A percentile compares a stretch with the other conserved stretches of the same genome.
These are phyloP conservation scores for Patiria pectinifera DNA, from an alignment of 53 echinoderm and acorn worm genomes.

Conservation along the genomic window DNA sequence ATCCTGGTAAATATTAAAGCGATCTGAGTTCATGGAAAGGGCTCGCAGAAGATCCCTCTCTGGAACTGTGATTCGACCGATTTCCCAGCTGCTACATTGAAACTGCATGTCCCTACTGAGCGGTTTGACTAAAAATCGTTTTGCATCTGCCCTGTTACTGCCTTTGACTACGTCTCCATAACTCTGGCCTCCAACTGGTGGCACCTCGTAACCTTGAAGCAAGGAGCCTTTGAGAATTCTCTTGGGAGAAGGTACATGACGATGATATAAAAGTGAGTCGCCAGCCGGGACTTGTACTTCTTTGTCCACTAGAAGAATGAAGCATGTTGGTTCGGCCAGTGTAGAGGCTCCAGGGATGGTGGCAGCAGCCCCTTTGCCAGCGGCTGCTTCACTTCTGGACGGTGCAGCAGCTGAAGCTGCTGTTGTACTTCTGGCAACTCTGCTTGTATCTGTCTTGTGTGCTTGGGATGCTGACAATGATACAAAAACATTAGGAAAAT, in stretches of 20 bases:
- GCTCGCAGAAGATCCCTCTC: constrained; percentile 63
- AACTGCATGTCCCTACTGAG: constrained; percentile 19
- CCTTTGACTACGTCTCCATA: background rate
- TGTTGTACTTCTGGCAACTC: background rate
- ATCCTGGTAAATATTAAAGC: background rate
- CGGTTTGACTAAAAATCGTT: background rate
- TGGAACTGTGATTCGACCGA: constrained; percentile 23
- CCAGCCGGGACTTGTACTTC: background rate
- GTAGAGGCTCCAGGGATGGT: background rate
- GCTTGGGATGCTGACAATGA: background rate
- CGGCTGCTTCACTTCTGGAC: background rate
- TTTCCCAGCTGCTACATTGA: constrained; percentile 39
- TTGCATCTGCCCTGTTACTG: background rate
- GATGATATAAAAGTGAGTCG: background rate
- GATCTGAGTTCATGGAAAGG: constrained; percentile 15
- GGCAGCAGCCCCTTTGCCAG: background rate
- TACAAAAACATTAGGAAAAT: background rate
- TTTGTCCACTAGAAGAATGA: constrained; percentile 40
- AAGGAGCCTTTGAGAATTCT: constrained; percentile 22
- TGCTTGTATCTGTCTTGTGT: background rate
- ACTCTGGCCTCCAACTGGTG: background rate
- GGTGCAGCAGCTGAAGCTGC: background rate
- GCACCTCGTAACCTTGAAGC: background rate
- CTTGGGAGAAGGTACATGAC: background rate
- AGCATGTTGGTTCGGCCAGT: background rate